phyloP scores from a whole-genome alignment of 2,113 vertebrate genomes.

The Phasianus colchicus region DNA sequence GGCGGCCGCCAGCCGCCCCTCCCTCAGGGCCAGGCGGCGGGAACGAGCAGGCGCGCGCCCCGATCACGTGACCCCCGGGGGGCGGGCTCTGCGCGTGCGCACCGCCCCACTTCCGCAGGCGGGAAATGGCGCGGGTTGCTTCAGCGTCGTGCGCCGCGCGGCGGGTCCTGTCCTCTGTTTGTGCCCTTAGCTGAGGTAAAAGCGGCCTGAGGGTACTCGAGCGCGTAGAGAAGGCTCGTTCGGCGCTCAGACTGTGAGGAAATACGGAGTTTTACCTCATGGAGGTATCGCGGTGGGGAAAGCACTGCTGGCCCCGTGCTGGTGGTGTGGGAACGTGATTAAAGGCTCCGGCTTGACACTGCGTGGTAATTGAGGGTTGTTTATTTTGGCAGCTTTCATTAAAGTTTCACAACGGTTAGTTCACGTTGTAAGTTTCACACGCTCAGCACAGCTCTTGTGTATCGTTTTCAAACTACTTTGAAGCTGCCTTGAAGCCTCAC shows the following conservation, averaged over 20 bases:
- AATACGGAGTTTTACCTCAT: not conserved
- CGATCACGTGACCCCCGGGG: not conserved
- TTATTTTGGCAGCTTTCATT: not conserved
- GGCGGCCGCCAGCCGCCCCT: no score
- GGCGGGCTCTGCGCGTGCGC: not conserved
- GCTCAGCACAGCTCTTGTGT: not conserved
- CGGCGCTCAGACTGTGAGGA: rapidly evolving
- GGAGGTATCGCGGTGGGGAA: rapidly evolving
- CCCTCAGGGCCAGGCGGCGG: no score
- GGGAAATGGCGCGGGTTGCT: not conserved
- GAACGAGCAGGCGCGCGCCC: not conserved
- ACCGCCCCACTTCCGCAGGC: not conserved
- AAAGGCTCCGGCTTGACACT: not conserved
- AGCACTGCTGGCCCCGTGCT: not conserved
- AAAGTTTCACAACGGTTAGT: not conserved
- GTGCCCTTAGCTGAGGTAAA: not conserved
- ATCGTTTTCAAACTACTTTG: not conserved
- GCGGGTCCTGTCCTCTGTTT: not conserved
- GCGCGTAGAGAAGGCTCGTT: not conserved
- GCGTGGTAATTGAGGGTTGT: not conserved
- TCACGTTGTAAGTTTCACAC: not conserved
- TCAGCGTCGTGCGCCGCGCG: not conserved
- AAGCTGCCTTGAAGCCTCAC: not conserved
- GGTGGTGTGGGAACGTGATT: not conserved
- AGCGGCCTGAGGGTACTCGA: not conserved